phyloP scores from a whole-genome alignment of 1,140 invertebrate species.

The Microplitis mediator region DNA sequence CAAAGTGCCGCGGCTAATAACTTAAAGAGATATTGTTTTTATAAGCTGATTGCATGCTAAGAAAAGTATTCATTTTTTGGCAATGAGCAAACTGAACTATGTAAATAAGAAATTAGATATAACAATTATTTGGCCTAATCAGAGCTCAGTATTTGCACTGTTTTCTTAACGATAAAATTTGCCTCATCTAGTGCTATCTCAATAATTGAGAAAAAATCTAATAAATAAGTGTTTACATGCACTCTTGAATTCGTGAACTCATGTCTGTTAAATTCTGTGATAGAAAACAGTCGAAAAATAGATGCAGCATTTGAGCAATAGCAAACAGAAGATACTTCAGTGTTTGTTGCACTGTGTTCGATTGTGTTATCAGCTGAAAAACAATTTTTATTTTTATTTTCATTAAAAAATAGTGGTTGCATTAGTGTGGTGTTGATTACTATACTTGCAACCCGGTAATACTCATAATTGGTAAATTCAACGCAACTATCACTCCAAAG shows the following conservation, averaged over 20 bases:
- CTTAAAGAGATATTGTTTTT: too few species aligned
- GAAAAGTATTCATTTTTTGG: too few species aligned
- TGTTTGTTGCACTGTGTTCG: neutral
- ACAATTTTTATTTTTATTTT: neutral
- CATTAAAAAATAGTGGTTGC: too few species aligned
- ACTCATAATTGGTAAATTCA: neutral
- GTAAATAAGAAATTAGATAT: too few species aligned
- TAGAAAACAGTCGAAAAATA: conserved; percentile 4
- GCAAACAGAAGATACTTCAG: neutral
- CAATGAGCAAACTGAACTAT: too few species aligned
- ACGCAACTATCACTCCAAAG: neutral
- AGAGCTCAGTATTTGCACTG: too few species aligned
- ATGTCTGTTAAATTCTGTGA: too few species aligned
- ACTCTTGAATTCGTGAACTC: neutral
- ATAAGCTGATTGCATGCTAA: too few species aligned
- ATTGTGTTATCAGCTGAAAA: neutral
- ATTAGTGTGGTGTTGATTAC: neutral
- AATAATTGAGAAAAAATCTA: neutral
- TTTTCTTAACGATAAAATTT: too few species aligned
- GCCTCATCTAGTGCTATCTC: too few species aligned
- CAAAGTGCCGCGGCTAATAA: too few species aligned
- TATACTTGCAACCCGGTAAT: neutral
- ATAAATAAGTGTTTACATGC: neutral
- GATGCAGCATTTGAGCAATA: neutral
- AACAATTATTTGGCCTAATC: too few species aligned